Conservation (phyloP, 37 sponge, comb jelly and placozoan species). For the Crambe crambe region DNA sequence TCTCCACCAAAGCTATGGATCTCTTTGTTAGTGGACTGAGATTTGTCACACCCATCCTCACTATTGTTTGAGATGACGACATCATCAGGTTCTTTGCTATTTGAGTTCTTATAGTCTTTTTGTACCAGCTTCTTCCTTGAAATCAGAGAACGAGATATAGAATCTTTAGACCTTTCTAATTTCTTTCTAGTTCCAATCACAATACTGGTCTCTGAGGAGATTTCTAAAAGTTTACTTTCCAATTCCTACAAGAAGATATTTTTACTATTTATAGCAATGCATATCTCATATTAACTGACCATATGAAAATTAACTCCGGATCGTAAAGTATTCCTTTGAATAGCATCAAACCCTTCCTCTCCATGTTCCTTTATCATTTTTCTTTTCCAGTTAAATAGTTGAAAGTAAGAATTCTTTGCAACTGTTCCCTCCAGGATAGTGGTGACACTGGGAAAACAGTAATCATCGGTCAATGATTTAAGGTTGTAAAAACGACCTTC, state of each 20-base stretch:
- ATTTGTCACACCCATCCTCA: background rate
- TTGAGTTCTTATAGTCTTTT: background rate
- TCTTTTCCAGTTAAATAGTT: slow-evolving; percentile 38
- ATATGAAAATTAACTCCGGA: slow-evolving; percentile 42
- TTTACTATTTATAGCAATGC: background rate
- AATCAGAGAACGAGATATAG: too few relatives aligned
- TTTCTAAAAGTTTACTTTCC: slow-evolving; percentile 1
- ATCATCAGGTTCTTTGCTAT: background rate
- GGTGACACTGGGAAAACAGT: slow-evolving; percentile 64
- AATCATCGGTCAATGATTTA: background rate
- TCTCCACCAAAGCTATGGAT: background rate
- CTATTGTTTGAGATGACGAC: background rate
- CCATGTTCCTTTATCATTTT: slow-evolving; percentile 34
- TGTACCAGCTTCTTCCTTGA: background rate
- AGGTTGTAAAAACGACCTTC: slow-evolving; percentile 27
- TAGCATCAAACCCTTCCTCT: background rate
- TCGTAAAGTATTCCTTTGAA: background rate
- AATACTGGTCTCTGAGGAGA: background rate
- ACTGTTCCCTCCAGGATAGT: slow-evolving; percentile 40
- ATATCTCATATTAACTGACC: slow-evolving; percentile 8
- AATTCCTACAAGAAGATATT: background rate
- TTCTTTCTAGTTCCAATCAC: too few relatives aligned
- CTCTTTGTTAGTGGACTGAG: background rate
- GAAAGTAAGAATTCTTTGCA: background rate
- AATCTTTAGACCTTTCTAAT: too few relatives aligned